Percentiles rank a stretch among this genome's conserved stretches.
These are phyloP conservation scores for Macquaria ambigua DNA, from an alignment of 2,113 vertebrate genomes.

Conservation along the genomic window DNA sequence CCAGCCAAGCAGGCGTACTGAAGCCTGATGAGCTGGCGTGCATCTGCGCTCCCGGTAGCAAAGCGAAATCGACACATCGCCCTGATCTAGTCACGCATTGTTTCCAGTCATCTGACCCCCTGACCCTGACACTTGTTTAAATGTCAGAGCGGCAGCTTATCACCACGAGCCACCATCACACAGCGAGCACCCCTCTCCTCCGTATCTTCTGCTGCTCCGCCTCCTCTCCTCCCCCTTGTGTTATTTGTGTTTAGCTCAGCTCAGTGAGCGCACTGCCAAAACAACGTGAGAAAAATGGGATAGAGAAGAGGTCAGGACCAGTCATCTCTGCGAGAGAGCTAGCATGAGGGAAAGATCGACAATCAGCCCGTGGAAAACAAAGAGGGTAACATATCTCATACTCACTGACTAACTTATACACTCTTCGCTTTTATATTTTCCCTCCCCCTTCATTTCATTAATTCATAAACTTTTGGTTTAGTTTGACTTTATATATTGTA, in stretches of 20 bases:
- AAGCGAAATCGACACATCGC: slow-evolving; percentile 31
- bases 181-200: slow-evolving; percentile 24
- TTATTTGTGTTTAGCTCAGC: slow-evolving; percentile 65
- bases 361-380: slow-evolving; percentile 27
- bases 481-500: background rate
- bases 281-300: slow-evolving; percentile 44
- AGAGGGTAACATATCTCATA: background rate
- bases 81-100: slow-evolving; percentile 51
- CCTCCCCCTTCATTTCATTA: background rate
- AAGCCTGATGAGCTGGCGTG: slow-evolving; percentile 22
- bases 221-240: slow-evolving; percentile 17
- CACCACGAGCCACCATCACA: slow-evolving; percentile 37
- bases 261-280: slow-evolving; percentile 54
- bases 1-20: slow-evolving; percentile 9
- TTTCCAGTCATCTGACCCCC: slow-evolving; percentile 64
- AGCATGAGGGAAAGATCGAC: slow-evolving; percentile 4
- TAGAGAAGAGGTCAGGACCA: slow-evolving; percentile 51
- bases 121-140: slow-evolving; percentile 72
- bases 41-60: background rate
- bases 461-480: background rate
- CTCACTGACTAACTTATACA: slow-evolving; percentile 7
- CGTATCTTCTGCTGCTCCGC: slow-evolving; percentile 5
- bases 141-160: slow-evolving; percentile 67
- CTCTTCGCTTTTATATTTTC: background rate
- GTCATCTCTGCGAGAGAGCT: slow-evolving; percentile 15